Evolutionary conservation across 2,888 invertebrate species (phyloP).

Genomic region (Stenolophus ochropezus): DNA sequence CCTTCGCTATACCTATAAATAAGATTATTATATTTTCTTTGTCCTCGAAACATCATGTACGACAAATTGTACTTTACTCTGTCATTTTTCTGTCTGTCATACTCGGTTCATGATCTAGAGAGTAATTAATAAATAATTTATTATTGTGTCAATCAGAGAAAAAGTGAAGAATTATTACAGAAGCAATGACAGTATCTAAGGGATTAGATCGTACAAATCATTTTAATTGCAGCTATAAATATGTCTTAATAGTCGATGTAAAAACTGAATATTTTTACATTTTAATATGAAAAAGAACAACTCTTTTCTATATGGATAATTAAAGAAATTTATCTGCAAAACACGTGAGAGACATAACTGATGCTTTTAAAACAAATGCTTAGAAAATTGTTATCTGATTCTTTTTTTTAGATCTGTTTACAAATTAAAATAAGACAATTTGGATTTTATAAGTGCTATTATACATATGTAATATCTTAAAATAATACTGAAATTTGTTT

Average conservation of each 20-base stretch:
- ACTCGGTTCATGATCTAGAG: neutral
- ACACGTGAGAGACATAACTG: neutral
- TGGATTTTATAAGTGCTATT: no score
- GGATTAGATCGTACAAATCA: constrained; percentile 34
- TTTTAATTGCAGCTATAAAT: constrained; percentile 32
- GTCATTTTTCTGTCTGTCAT: constrained; percentile 23
- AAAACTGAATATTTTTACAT: constrained; percentile 29
- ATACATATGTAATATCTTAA: neutral
- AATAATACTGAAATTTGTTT: neutral
- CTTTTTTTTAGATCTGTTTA: no score
- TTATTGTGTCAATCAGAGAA: constrained; percentile 7
- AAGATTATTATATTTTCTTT: constrained; percentile 27
- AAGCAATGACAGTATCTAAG: neutral
- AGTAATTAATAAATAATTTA: constrained; percentile 35
- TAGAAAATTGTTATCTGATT: no score
- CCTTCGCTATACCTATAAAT: constrained; percentile 15
- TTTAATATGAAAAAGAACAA: neutral
- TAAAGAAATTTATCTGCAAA: constrained; percentile 10
- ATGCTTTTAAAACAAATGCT: neutral
- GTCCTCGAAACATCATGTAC: constrained; percentile 21
- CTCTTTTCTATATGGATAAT: neutral
- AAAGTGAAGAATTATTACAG: neutral
- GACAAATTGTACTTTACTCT: constrained; percentile 44
- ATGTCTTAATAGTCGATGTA: neutral
- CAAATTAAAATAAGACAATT: no score